Base-by-base conservation (phyloP, 1,140 invertebrate genomes). In the Meteorus sp. region DNA sequence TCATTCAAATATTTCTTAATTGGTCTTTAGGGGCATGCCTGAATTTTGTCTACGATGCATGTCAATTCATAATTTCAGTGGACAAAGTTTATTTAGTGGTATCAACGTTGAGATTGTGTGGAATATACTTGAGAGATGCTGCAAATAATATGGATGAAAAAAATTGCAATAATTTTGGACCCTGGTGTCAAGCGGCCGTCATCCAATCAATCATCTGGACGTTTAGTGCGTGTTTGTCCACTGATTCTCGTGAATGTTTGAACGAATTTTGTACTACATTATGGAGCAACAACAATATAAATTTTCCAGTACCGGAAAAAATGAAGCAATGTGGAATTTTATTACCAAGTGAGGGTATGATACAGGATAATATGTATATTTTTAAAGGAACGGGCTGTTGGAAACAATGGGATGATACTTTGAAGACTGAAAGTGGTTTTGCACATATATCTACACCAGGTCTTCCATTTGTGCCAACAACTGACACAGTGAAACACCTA, bases 181-280 rank as follows among this genome's bases (percentile, higher is more conserved):
- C 67, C 3, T 86, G 85, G 83, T 70, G 75, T 6, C 81, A 84
- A 57, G 83, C 83, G 15, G 81, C 84, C 4, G 78, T 87, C 62
- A 73, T 89, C 15, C 83, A 85, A 65, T 75, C 86, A 2, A 71
- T 83, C 1, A 75, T 82, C 9, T 89, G 88, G 88, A 83, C 83
- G 11, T 59, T 89, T 50, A 85, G 84, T 3, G 86, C 82, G 6
- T 80, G 76, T 17, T 69, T 84, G 41, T 79, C 85, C 64, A 69
- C 74, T 29, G 69, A 82, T 7, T 82, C 83, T 4, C 72, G 83
- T 54, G 47, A 66, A 8, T 77, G 78, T 62, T 88, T 89, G 70
- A 85, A 88, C 69, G 68, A 72, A 11, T 85, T 87, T 52, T 79
- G 85, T 43, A 64, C 77, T 53, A 62, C 67, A 3, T 48, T 78